Evolutionary conservation across 2,888 invertebrate species (phyloP).

Genomic region (Cordylochernes scorpioides): DNA sequence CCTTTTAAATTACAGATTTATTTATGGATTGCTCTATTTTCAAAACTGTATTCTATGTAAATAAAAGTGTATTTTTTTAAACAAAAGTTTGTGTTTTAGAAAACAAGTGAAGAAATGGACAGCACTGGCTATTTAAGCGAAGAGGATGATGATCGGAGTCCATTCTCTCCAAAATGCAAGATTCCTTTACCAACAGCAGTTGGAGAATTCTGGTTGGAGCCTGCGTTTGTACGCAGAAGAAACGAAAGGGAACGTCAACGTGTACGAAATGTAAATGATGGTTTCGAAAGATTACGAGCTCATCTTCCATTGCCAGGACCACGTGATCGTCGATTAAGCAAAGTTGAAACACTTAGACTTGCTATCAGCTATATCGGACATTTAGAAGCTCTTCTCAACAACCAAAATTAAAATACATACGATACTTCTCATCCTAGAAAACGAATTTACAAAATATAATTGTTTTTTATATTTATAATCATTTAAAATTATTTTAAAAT

Average conservation of each 20-base stretch:
- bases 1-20: too few species aligned
- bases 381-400: too few species aligned
- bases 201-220: conserved; percentile 4
- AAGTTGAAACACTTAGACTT: conserved; percentile 23
- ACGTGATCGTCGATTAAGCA: conserved; percentile 18
- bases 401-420: too few species aligned
- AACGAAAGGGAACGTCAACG: conserved; percentile 22
- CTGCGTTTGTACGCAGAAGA: conserved; percentile 18
- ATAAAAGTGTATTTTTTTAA: too few species aligned
- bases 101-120: too few species aligned
- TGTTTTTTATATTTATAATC: too few species aligned
- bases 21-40: too few species aligned
- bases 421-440: too few species aligned
- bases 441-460: too few species aligned
- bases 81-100: too few species aligned
- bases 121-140: neutral
- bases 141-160: conserved; percentile 10
- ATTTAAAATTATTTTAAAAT: too few species aligned
- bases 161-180: conserved; percentile 20
- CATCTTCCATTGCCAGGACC: conserved; percentile 17
- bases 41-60: too few species aligned
- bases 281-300: conserved; percentile 20
- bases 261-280: conserved; percentile 22
- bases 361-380: conserved; percentile 20
- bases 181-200: conserved; percentile 17